Conservation (phyloP, 1,140 invertebrate species). For the Linepithema humile region DNA sequence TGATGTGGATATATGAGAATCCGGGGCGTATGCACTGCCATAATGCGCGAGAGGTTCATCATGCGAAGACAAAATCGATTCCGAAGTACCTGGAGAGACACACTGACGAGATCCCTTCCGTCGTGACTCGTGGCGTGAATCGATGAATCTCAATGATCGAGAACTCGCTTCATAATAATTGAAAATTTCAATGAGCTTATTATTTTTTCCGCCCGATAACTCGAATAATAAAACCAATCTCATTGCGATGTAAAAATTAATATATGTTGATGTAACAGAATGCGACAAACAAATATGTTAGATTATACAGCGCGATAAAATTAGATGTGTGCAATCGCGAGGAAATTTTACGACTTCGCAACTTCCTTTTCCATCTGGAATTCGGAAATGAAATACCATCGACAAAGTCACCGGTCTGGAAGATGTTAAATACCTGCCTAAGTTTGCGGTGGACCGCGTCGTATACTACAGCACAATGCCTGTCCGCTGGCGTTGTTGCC, state of each 20-base stretch:
- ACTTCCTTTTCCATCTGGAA: not conserved
- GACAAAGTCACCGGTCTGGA: not conserved
- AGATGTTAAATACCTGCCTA: conserved; percentile 37
- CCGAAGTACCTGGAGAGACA: not conserved
- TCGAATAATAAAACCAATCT: too few relatives aligned
- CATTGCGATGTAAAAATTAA: not conserved
- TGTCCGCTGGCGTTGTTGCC: conserved; percentile 33
- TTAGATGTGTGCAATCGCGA: not conserved
- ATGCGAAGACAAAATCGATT: not conserved
- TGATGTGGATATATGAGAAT: conserved; percentile 47
- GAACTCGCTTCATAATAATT: not conserved
- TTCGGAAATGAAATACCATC: not conserved
- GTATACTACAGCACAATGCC: conserved; percentile 15
- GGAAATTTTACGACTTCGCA: not conserved
- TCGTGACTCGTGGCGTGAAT: conserved; percentile 25
- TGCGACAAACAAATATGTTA: too few relatives aligned
- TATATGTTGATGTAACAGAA: too few relatives aligned
- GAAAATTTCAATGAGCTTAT: conserved; percentile 10
- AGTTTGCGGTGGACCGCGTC: conserved; percentile 45
- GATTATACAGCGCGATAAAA: too few relatives aligned
- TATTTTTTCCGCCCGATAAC: not conserved
- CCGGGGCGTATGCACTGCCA: conserved; percentile 27
- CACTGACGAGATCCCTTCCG: conserved; percentile 2
- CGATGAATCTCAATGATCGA: conserved; percentile 29
- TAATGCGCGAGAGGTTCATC: conserved; percentile 32